A percentile compares a stretch with the other conserved stretches of the same genome.
Evolutionary conservation across 1,140 invertebrate genomes (phyloP).

Genomic region (Littorina saxatilis): DNA sequence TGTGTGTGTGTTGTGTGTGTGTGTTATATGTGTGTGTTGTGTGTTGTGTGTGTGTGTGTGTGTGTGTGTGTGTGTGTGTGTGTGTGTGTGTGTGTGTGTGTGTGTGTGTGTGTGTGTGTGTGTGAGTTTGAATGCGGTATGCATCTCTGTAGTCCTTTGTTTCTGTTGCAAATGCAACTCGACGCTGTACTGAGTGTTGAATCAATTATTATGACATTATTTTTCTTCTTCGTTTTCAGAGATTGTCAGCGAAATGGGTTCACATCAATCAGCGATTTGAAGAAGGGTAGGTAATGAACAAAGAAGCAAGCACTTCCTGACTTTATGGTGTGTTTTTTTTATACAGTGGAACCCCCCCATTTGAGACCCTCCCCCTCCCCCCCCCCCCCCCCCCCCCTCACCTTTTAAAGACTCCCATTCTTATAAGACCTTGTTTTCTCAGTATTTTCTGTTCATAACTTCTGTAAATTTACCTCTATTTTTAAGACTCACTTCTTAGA

Average conservation of each 20-base stretch:
- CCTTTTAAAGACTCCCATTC: neutral
- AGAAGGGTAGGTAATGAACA: conserved; percentile 51
- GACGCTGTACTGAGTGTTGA: too few relatives aligned
- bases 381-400: neutral
- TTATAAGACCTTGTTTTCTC: too few relatives aligned
- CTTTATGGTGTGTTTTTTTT: neutral
- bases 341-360: neutral
- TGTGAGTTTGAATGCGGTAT: too few relatives aligned
- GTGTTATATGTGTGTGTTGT: too few relatives aligned
- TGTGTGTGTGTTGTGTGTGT: too few relatives aligned
- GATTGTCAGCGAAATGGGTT: conserved; percentile 87
- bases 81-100: neutral
- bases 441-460: too few relatives aligned
- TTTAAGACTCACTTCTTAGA: too few relatives aligned
- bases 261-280: conserved; percentile 86
- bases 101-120: neutral
- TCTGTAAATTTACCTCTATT: too few relatives aligned
- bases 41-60: neutral
- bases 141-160: too few relatives aligned
- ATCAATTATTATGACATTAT: neutral
- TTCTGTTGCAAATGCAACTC: too few relatives aligned
- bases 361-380: neutral
- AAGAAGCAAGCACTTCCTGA: too few relatives aligned
- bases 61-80: conserved; percentile 14
- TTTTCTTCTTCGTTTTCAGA: conserved; percentile 75